These are phyloP conservation scores for Zeugodacus cucurbitae DNA, from an alignment of 1,140 invertebrate species.

Conservation along the genomic window DNA sequence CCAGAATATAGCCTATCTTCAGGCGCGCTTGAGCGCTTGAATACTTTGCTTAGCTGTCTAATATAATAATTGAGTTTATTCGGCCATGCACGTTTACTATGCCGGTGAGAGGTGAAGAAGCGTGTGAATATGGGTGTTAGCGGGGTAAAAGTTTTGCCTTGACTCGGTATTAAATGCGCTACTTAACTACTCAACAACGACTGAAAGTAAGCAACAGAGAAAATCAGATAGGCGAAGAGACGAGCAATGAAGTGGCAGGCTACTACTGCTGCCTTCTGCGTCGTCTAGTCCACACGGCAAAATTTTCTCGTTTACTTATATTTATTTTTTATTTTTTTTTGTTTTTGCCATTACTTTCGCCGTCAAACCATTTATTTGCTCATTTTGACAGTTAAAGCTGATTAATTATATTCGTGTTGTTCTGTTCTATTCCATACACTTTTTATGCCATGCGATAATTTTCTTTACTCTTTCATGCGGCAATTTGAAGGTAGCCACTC, in stretches of 20 bases:
- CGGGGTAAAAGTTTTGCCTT: background rate
- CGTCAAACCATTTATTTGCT: background rate
- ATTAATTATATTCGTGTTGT: conserved; percentile 27
- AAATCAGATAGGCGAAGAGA: no score
- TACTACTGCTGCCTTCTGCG: background rate
- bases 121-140: background rate
- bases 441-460: background rate
- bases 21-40: background rate
- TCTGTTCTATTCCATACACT: background rate
- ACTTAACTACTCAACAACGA: background rate
- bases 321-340: background rate
- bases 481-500: background rate
- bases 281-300: background rate
- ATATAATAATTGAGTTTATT: background rate
- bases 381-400: conserved; percentile 15
- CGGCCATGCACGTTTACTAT: background rate
- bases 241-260: no score
- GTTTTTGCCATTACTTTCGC: background rate
- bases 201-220: background rate
- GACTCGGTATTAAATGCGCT: conserved; percentile 18
- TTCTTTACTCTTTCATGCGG: background rate
- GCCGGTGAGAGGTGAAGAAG: background rate
- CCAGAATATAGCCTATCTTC: background rate
- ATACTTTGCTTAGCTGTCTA: background rate
- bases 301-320: background rate